Evolutionary conservation across 2,113 vertebrate genomes (phyloP), one percentile per base, ranked within the genome.

Genomic region (Xenus cinereus): DNA sequence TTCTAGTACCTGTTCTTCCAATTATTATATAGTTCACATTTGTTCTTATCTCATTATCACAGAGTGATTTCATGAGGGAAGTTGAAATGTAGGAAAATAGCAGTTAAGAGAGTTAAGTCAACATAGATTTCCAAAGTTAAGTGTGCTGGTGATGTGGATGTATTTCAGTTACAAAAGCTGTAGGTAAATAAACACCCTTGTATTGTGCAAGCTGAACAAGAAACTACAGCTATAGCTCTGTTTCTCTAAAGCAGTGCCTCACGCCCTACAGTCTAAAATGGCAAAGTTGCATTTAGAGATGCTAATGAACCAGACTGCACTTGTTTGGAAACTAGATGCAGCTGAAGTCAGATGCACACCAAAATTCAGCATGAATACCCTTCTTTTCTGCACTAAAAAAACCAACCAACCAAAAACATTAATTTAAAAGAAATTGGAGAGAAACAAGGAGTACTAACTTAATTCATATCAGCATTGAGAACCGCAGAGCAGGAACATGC

Each of bases 121-220:
- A 67, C 18, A 30, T 5, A 76, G 13, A 71, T 54, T 88, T 80
- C 14, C 5, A 32, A 5, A 50, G 21, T n/a, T 69, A 73, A 78
- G 33, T 35, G n/a, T 26, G 7, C 37, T 57, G 11, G 13, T 56
- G 33, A 78, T 3, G 4, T 9, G 2, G 16, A 63, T 0, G 0
- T 60, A 24, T 27, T 86, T 43, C 16, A 86, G 14, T 62, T 82
- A 82, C 16, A 43, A 54, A 91, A 84, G 9, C 17, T 66, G 21
- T 33, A 71, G 26, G n/a, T 88, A 88, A 51, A 79, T 37, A 90
- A 84, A 32, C 18, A 62, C 5, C 8, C 32, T 71, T 1, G 0
- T 57, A 66, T 30, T 69, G 19, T 66, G 27, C 37, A 89, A 90
- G 4, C 23, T 62, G 28, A 37, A 81, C 66, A 94, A 81, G 10